Conservation (phyloP, 2,113 vertebrate genomes). For the Coptodon rendalli region DNA sequence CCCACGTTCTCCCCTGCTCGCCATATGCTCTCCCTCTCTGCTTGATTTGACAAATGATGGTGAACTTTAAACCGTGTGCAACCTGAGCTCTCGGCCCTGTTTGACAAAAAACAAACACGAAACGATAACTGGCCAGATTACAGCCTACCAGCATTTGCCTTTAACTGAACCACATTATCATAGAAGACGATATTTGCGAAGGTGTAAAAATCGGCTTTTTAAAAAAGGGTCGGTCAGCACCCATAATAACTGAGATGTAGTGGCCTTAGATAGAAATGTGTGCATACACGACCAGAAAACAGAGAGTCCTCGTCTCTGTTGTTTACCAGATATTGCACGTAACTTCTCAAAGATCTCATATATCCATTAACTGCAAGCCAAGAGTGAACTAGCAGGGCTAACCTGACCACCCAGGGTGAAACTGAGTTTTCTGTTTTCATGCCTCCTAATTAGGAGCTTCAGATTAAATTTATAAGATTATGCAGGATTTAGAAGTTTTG, state of each 20-base stretch:
- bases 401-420: too few species aligned
- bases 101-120: not conserved
- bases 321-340: not conserved
- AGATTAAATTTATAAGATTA: not conserved
- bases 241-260: not conserved
- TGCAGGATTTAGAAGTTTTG: not conserved
- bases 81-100: not conserved
- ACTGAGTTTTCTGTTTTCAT: not conserved
- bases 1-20: not conserved
- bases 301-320: not conserved
- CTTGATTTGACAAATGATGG: not conserved
- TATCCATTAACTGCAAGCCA: not conserved
- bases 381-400: not conserved
- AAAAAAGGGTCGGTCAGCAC: not conserved
- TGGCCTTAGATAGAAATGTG: rapidly evolving
- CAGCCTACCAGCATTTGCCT: not conserved
- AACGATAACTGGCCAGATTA: not conserved
- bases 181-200: not conserved
- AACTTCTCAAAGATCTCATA: rapidly evolving
- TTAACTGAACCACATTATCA: not conserved
- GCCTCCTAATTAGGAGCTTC: not conserved
- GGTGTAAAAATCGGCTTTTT: not conserved
- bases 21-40: not conserved
- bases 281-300: not conserved
- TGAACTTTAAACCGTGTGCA: not conserved